phyloP scores from a whole-genome alignment of 2,888 invertebrate species.

The Agonum fuliginosum region DNA sequence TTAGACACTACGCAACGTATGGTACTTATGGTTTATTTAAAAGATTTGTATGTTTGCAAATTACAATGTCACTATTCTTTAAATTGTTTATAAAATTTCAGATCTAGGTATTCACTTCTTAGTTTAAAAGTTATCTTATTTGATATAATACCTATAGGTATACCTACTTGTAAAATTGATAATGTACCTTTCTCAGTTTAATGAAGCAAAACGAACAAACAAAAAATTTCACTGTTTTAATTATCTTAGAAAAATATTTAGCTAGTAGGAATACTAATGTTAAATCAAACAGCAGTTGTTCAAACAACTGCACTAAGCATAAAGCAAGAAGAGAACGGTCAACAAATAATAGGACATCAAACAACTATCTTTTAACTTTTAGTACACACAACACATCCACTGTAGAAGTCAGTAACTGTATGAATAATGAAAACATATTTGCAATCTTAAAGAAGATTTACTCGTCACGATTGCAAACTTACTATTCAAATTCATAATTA shows the following conservation, averaged over 20 bases:
- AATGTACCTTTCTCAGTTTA: too few relatives aligned
- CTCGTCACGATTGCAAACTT: slow-evolving; percentile 24
- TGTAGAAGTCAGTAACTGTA: background rate
- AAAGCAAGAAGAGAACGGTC: slow-evolving; percentile 9
- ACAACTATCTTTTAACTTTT: background rate
- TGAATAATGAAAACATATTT: slow-evolving; percentile 26
- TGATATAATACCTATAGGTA: too few relatives aligned
- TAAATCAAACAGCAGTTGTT: slow-evolving; percentile 9
- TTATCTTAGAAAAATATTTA: background rate
- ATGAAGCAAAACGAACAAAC: too few relatives aligned
- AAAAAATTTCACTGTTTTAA: background rate
- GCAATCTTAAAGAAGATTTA: slow-evolving; percentile 19
- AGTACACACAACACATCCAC: background rate
- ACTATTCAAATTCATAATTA: slow-evolving; percentile 23
- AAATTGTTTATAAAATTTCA: too few relatives aligned
- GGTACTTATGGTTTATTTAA: too few relatives aligned
- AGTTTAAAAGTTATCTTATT: too few relatives aligned
- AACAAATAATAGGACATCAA: background rate
- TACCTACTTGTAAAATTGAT: too few relatives aligned
- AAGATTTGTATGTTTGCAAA: too few relatives aligned
- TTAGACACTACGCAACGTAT: too few relatives aligned
- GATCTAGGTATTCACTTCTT: too few relatives aligned
- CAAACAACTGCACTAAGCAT: slow-evolving; percentile 18
- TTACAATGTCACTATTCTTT: too few relatives aligned
- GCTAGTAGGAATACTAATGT: background rate